A percentile compares a stretch with the other conserved stretches of the same genome.
Evolutionary conservation across 2,888 invertebrate genomes (phyloP).

Genomic region (Chrysomela aeneicollis): DNA sequence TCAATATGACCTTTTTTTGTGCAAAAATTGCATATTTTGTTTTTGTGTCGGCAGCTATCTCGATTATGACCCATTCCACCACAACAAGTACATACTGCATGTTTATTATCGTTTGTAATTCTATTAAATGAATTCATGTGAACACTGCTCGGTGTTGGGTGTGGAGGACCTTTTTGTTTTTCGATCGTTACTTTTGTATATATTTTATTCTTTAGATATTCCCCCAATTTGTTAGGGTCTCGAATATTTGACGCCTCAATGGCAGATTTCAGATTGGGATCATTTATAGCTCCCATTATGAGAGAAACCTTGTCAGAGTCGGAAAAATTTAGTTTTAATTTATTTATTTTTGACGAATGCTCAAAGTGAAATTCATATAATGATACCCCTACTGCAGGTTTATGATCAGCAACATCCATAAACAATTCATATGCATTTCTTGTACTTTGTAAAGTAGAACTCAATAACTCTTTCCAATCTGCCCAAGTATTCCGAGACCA

Average conservation of each 20-base stretch:
- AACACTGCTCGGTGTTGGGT: neutral
- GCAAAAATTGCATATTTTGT: slow-evolving; percentile 9
- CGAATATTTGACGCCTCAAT: slow-evolving; percentile 27
- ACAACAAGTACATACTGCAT: neutral
- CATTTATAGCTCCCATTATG: slow-evolving; percentile 27
- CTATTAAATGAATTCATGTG: too few species aligned
- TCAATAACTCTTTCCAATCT: slow-evolving; percentile 32
- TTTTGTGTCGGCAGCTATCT: neutral
- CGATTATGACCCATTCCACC: slow-evolving; percentile 15
- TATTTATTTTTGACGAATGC: slow-evolving; percentile 37
- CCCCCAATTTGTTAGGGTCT: slow-evolving; percentile 28
- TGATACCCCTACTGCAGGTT: slow-evolving; percentile 25
- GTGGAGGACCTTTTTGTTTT: neutral
- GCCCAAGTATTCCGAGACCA: slow-evolving; percentile 33
- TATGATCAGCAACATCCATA: slow-evolving; percentile 35
- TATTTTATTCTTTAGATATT: slow-evolving; percentile 30
- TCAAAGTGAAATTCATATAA: slow-evolving; percentile 20
- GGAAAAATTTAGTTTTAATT: slow-evolving; percentile 31
- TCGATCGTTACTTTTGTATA: too few species aligned
- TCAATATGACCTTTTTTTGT: neutral
- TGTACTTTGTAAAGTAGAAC: slow-evolving; percentile 23
- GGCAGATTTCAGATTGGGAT: neutral
- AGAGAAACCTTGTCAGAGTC: slow-evolving; percentile 37
- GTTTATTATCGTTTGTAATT: neutral
- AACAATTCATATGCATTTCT: slow-evolving; percentile 30